Evolutionary conservation across 2,888 invertebrate genomes (phyloP).

Genomic region (Volucella inanis): DNA sequence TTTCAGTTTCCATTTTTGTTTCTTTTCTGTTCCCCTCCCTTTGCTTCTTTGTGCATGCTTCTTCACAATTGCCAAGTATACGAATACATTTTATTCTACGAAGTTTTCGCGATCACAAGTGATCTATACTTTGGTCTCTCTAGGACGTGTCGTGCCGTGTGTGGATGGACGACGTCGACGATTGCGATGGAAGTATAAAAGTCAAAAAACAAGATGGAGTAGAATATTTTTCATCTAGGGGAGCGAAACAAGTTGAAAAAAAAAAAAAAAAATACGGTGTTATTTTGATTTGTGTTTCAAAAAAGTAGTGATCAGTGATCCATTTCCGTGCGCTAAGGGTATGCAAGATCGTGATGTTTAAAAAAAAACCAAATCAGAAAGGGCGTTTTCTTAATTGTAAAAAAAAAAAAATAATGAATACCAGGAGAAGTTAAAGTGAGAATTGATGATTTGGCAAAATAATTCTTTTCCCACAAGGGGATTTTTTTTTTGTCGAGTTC

Average conservation of each 20-base stretch:
- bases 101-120: conserved; percentile 74
- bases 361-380: conserved; percentile 37
- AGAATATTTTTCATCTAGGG: conserved; percentile 60
- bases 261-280: conserved; percentile 58
- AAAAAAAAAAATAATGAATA: conserved; percentile 3
- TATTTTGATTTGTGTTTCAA: conserved; percentile 35
- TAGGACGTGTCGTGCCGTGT: conserved; percentile 75
- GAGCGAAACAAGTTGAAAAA: conserved; percentile 36
- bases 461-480: conserved; percentile 27
- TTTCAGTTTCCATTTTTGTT: conserved; percentile 56
- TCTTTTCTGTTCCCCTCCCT: conserved; percentile 42
- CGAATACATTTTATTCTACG: conserved; percentile 66
- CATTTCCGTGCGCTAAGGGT: conserved; percentile 35
- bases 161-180: conserved; percentile 74
- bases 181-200: conserved; percentile 68
- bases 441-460: conserved; percentile 71
- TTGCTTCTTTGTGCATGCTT: conserved; percentile 52
- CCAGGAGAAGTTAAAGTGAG: conserved; percentile 46
- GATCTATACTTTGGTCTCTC: conserved; percentile 73
- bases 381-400: conserved; percentile 61
- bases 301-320: conserved; percentile 31
- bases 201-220: conserved; percentile 70
- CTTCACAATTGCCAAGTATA: conserved; percentile 36
- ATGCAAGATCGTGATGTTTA: not conserved
- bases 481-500: conserved; percentile 4